Evolutionary conservation across 1,140 invertebrate species (phyloP).

Genomic region (Centruroides vittatus): DNA sequence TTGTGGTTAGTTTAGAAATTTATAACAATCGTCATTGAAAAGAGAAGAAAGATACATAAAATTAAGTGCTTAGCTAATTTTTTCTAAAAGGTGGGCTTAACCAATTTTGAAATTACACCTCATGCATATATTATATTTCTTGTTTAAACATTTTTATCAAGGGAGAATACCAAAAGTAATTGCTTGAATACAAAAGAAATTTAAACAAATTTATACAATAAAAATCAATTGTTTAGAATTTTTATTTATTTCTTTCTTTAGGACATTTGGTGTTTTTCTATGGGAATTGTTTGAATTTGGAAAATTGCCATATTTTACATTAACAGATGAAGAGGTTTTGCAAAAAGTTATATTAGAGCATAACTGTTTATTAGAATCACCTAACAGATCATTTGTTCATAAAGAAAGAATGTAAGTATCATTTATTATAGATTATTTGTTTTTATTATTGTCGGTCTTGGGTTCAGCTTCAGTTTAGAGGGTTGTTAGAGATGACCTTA

Average conservation of each 20-base stretch:
- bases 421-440: background rate
- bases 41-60: no score
- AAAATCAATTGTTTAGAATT: background rate
- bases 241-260: conserved; percentile 16
- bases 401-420: conserved; percentile 27
- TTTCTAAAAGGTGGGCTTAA: no score
- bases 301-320: conserved; percentile 45
- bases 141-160: no score
- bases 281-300: conserved; percentile 68
- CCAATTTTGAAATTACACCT: no score
- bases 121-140: no score
- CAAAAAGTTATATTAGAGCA: conserved; percentile 31
- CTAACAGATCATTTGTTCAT: conserved; percentile 17
- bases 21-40: no score
- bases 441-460: background rate
- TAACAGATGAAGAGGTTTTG: conserved; percentile 55
- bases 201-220: background rate
- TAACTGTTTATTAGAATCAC: conserved; percentile 23
- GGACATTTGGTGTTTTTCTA: conserved; percentile 38
- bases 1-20: no score
- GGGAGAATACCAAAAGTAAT: no score
- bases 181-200: no score
- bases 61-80: no score
- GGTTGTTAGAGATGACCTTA: no score
- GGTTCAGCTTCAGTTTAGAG: background rate